A percentile compares a stretch with the other conserved stretches of the same genome.
These are phyloP conservation scores for Leucoptera coffeella DNA, from an alignment of 2,888 invertebrate genomes.

Conservation along the genomic window DNA sequence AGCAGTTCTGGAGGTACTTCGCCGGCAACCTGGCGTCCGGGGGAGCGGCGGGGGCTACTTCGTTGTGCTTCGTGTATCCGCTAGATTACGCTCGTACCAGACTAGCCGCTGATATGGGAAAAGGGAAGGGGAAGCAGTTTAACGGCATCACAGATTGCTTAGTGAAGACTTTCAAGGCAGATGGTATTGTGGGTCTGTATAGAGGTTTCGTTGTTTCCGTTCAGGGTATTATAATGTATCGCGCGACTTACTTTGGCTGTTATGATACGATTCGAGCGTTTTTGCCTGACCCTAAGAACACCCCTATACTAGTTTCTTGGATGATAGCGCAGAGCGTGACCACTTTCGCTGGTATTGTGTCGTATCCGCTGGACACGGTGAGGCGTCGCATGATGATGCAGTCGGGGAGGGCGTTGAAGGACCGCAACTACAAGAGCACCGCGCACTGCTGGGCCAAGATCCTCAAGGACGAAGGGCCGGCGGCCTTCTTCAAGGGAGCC, in stretches of 20 bases:
- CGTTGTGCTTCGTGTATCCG: conserved; percentile 89
- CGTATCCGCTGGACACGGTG: conserved; percentile 93
- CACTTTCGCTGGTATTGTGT: conserved; percentile 80
- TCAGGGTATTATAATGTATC: conserved; percentile 92
- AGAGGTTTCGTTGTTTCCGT: conserved; percentile 90
- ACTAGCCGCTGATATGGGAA: conserved; percentile 76
- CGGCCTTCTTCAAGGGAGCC: conserved; percentile 93
- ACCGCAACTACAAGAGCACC: conserved; percentile 83
- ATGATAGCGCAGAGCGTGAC: conserved; percentile 73
- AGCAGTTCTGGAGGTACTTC: conserved; percentile 83
- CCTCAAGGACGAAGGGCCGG: conserved; percentile 68
- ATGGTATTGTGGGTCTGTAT: conserved; percentile 80
- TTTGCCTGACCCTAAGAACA: conserved; percentile 84
- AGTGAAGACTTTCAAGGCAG: conserved; percentile 71
- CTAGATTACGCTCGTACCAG: conserved; percentile 87
- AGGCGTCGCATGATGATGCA: conserved; percentile 99
- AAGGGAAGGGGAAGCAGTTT: conserved; percentile 59
- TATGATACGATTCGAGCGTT: conserved; percentile 89
- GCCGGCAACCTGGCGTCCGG: conserved; percentile 86
- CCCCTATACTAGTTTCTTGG: conserved; percentile 84
- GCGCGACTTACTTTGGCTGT: conserved; percentile 91
- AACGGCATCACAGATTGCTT: conserved; percentile 81
- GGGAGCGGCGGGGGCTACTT: conserved; percentile 90
- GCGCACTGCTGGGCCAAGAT: conserved; percentile 85
- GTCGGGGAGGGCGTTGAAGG: conserved; percentile 71